phyloP scores from a whole-genome alignment of 2,888 invertebrate species.

The Tiliacea citrago region DNA sequence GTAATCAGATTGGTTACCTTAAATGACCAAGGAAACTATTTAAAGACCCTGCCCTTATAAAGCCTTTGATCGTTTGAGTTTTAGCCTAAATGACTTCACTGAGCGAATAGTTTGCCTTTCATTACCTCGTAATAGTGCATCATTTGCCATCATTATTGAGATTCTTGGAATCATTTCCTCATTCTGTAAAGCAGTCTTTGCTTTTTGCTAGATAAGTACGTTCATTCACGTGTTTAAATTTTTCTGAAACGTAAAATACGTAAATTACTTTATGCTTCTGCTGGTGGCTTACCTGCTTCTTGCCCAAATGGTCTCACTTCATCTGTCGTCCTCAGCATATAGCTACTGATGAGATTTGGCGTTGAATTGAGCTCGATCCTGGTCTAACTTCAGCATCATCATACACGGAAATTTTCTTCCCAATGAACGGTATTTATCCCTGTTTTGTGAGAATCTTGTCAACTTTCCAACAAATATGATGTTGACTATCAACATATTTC shows the following conservation, averaged over 20 bases:
- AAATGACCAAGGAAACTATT: slow-evolving; percentile 4
- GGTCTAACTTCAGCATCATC: background rate
- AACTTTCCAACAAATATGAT: background rate
- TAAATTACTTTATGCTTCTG: background rate
- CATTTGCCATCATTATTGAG: slow-evolving; percentile 21
- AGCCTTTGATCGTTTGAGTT: background rate
- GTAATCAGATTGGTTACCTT: slow-evolving; percentile 22
- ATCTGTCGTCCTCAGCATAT: background rate
- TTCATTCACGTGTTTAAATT: background rate
- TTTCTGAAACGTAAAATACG: background rate
- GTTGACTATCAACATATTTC: background rate
- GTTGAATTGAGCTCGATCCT: background rate
- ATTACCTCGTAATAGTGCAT: slow-evolving; percentile 17
- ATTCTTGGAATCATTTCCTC: slow-evolving; percentile 22
- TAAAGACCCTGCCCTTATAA: slow-evolving; percentile 3
- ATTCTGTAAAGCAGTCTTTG: background rate
- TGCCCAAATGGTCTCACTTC: background rate
- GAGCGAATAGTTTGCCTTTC: slow-evolving; percentile 2
- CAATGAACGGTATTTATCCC: background rate
- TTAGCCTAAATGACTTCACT: slow-evolving; percentile 12
- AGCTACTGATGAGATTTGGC: no score
- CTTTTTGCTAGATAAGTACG: background rate
- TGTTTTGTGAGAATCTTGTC: background rate
- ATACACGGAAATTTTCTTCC: no score
- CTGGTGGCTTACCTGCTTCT: background rate